Conservation (phyloP, 2,888 invertebrate genomes). For the Exephanes ischioxanthus region DNA sequence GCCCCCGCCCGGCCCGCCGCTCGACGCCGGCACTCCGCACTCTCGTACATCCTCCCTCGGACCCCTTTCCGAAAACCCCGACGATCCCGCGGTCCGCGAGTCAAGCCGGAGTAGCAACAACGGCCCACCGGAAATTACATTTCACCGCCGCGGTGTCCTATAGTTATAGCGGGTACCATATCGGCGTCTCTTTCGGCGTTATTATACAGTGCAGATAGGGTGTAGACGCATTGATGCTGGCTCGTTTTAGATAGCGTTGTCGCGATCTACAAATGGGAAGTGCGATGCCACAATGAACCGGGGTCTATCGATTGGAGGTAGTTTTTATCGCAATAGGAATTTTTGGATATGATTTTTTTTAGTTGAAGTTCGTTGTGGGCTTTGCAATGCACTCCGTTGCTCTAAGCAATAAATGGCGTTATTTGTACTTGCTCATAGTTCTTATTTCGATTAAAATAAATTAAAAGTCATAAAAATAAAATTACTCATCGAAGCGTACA, state of each 20-base stretch:
- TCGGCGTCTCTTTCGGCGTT: slow-evolving; percentile 32
- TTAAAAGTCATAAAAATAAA: not conserved
- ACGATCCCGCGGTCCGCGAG: slow-evolving; percentile 64
- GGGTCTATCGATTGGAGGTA: slow-evolving; percentile 34
- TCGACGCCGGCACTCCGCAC: slow-evolving; percentile 50
- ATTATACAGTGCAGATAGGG: slow-evolving; percentile 23
- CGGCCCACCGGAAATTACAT: slow-evolving; percentile 83
- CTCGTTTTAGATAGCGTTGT: slow-evolving; percentile 38
- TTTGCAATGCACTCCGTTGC: not conserved
- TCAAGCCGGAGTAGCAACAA: slow-evolving; percentile 71
- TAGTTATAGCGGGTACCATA: slow-evolving; percentile 72
- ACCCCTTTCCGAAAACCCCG: slow-evolving; percentile 34
- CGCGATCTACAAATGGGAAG: slow-evolving; percentile 42
- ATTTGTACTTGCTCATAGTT: not conserved
- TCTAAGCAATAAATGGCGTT: not conserved
- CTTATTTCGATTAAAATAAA: not conserved
- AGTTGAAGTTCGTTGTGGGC: not conserved
- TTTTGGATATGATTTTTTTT: not conserved
- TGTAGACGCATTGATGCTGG: slow-evolving; percentile 32
- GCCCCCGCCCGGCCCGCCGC: too few relatives aligned
- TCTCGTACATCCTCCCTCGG: slow-evolving; percentile 19
- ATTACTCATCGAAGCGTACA: not conserved
- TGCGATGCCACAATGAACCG: slow-evolving; percentile 27
- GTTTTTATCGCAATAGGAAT: not conserved
- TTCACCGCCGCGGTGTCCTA: slow-evolving; percentile 76